Percentiles rank a stretch among this genome's conserved stretches.
Evolutionary conservation across 2,888 invertebrate species (phyloP).

Genomic region (Calameuta pallipes): DNA sequence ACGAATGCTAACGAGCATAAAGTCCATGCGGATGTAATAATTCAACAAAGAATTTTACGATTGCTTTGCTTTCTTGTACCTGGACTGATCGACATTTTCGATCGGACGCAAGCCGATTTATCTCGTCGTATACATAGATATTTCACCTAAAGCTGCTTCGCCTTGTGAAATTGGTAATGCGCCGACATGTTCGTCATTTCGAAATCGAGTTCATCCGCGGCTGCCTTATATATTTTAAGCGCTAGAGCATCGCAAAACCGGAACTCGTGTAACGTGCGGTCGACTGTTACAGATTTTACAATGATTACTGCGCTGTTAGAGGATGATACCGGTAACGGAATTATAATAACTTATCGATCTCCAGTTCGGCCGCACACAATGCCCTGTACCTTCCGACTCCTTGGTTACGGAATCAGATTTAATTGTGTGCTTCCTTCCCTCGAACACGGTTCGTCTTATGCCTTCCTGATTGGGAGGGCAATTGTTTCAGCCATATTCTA

Average conservation of each 20-base stretch:
- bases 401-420: conserved; percentile 25
- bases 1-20: neutral
- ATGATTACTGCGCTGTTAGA: conserved; percentile 36
- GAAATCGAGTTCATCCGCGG: neutral
- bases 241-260: neutral
- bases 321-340: conserved; percentile 38
- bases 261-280: conserved; percentile 7
- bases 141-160: neutral
- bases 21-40: neutral
- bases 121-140: neutral
- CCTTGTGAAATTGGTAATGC: neutral
- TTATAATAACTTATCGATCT: conserved; percentile 35
- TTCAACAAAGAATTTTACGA: neutral
- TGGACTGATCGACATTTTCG: neutral
- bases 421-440: conserved; percentile 29
- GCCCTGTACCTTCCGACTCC: conserved; percentile 13
- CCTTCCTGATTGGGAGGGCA: conserved; percentile 30
- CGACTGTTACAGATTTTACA: conserved; percentile 39
- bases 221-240: neutral
- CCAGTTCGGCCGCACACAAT: conserved; percentile 29
- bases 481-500: conserved; percentile 37
- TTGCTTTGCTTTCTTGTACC: neutral
- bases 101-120: neutral
- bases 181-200: neutral
- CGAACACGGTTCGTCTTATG: conserved; percentile 13